Base-by-base conservation (phyloP, 1,140 invertebrate species). In the Oncopeltus fasciatus region DNA sequence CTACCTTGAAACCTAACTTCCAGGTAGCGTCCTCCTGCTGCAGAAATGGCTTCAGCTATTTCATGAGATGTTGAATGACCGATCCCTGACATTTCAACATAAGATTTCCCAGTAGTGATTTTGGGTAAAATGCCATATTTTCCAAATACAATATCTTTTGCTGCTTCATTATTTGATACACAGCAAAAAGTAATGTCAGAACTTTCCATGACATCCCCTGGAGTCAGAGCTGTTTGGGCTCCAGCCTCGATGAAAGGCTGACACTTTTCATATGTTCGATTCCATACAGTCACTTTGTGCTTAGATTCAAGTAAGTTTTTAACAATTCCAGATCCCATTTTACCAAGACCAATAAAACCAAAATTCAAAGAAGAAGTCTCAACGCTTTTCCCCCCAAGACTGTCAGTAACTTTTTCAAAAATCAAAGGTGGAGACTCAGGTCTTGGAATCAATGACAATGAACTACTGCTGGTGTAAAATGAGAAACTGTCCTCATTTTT, bases 101-200 rank as follows among this genome's bases (percentile, higher is more conserved):
- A 98, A 49, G 90, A 90, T 74, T 92, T 93, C 24, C 83, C 83
- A 0, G 80, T 73, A 11, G 82, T 79, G 59, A 90, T 88, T 67
- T 91, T 88, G 69, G 84, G 83, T 14, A 95, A 75, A 2, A 97
- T 90, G 1, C 94, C 95, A 70, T 90, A 95, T 70, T 96, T 96
- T 20, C 92, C 93, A 78, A 95, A 95, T n/a, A 97, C 90, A 76
- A 96, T 94, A 75, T 95, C 88, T 82, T 93, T 95, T 12, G 92
- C 89, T 58, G 90, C 92, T 69, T 88, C 83, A n/a, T 92, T 90
- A 75, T 97, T 92, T 11, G 92, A 83, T 5, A 97, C 90, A 73
- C 94, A 97, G 1, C 87, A 92, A 72, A 97, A 97, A 29, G 91
- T 95, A 44, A 98, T 91, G 72, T 98, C 93, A 1, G 91, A 88